Base-by-base conservation (phyloP, 2,888 invertebrate species). In the Lordiphosa fenestrarum region DNA sequence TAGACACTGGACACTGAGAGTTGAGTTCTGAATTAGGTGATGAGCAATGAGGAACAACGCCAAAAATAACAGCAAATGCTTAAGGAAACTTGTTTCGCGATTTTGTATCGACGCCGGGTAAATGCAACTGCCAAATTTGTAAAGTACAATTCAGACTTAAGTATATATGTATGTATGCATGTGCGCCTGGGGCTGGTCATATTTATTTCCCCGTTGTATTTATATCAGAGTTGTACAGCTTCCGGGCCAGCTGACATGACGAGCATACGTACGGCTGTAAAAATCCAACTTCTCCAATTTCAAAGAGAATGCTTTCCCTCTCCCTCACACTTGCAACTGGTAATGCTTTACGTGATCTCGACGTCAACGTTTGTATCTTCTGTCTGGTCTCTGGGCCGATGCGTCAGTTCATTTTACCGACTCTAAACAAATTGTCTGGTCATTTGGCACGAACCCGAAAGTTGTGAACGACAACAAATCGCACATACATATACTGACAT, bases 201-300 rank as follows among this genome's bases (percentile, higher is more conserved):
- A 9, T 30, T 50, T 53, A 54, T 68, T 83, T 76, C 76, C 76
- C 55, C 42, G 76, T 83, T 70, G 67, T 76, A 83, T 80, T 80
- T 75, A 75, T 41, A 70, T 47, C 49, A 46, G 57, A 6, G 36
- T 1, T 52, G 5, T 13, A 41, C 47, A 40, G 39, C 57, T 75
- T 75, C 75, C 75, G 80, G 75, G 66, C 33, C 13, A 37, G 58
- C 53, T 55, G 42, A 5, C 21, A 44, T 58, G 56, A 50, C 49
- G 48, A 38, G 6, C 21, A 21, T 30, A 30, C 30, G 30, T 47
- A 59, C 61, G 13, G 37, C 42, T 65, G 49, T 38, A 47, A 46
- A 57, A 55, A 33, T 23, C 15, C 25, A 9, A 6, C 19, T 39
- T 35, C 49, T 36, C 37, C 40, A 36, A 13, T 12, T 23, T 23